Base-by-base conservation (phyloP, 2,888 invertebrate genomes). In the Agrilus biguttatus region DNA sequence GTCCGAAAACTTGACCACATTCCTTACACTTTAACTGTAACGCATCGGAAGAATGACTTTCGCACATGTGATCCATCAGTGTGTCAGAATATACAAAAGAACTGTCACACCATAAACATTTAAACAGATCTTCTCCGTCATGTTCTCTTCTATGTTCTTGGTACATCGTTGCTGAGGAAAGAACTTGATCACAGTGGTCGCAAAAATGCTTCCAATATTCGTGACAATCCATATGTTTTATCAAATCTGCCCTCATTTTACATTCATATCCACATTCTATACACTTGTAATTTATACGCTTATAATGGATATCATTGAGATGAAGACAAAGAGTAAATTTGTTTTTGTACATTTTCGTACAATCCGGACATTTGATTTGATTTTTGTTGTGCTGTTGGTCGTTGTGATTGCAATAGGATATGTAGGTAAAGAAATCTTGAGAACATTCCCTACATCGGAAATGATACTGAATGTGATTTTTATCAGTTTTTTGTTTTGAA, bases 111-210 rank as follows among this genome's bases (percentile, higher is more conserved):
- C 68, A 62, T 49, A 67, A 65, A 47, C 72, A 72, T 12, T 66
- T 65, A 36, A 71, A 60, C 46, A 70, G 69, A 36, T 68, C 66
- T 33, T 68, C 67, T 46, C 67, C 69, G 14, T 67, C 67, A 37
- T 55, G 55, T 5, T 52, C 48, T 36, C 44, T 49, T 39, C 51
- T 51, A 33, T 56, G 57, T 12, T 51, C 52, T 28, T 54, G 52
- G 10, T 53, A 49, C 39, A 47, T 45, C 17, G 42, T 46, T 14
- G 43, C 37, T 10, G 41, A 44, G 10, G 46, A 43, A 34, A 55
- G 53, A 4, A 50, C 46, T 38, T 48, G 50, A 8, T 49, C 50
- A 47, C 59, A 59, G 36, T 55, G 51, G 42, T 57, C 58, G 42
- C 58, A 56, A 41, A 55, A 55, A 37, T 54, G 47, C 34, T 51